A percentile compares a stretch with the other conserved stretches of the same genome.
Evolutionary conservation across 2,113 vertebrate genomes (phyloP).

Genomic region (Pedionomus torquatus): DNA sequence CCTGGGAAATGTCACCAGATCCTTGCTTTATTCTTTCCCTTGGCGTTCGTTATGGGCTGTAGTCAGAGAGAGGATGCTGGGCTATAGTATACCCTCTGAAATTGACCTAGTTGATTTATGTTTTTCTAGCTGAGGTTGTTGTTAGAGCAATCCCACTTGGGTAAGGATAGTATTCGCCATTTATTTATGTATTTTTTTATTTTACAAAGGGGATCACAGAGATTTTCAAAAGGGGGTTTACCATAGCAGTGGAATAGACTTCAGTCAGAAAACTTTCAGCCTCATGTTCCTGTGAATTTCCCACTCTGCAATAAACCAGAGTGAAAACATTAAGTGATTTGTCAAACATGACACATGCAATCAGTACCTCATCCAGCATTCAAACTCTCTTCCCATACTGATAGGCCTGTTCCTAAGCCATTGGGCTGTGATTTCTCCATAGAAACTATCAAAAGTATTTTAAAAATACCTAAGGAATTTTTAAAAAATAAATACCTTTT

Average conservation of each 20-base stretch:
- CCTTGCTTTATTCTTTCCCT: background rate
- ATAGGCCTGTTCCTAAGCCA: background rate
- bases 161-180: background rate
- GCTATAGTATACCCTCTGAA: background rate
- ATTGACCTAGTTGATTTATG: background rate
- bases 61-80: background rate
- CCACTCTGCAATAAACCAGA: background rate
- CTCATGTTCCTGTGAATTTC: background rate
- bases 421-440: background rate
- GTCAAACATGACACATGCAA: background rate
- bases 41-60: background rate
- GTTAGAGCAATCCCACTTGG: background rate
- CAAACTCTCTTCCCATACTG: background rate
- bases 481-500: background rate
- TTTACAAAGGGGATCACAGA: background rate
- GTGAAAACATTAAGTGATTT: background rate
- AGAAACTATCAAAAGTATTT: background rate
- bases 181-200: background rate
- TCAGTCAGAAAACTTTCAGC: background rate
- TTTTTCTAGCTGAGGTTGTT: background rate
- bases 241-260: background rate
- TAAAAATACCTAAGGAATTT: background rate
- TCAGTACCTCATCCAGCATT: background rate
- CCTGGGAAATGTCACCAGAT: background rate
- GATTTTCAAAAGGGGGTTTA: background rate